Base-by-base conservation (phyloP, 2,888 invertebrate genomes). In the Allolobophora icterica region DNA sequence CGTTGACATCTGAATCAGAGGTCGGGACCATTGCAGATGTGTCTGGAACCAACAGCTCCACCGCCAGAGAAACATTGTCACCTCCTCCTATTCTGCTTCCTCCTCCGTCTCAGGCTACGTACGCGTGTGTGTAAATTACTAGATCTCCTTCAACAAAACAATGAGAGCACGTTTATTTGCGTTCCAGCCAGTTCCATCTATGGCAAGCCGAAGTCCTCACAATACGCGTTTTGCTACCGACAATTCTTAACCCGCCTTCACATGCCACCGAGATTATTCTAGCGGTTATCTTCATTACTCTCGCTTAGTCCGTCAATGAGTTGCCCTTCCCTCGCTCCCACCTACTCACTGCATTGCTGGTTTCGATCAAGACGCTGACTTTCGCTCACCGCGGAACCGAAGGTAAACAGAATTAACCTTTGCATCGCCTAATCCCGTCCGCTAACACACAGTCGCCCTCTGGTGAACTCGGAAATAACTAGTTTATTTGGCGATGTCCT, bases 141-240 rank as follows among this genome's bases (percentile, higher is more conserved):
- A 24, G 52, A 24, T 52, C 52, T n/a, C 52, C 52, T 71, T 71
- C 71, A 71, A 71, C 71, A 71, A 71, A 71, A 71, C 71, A n/a
- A 71, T n/a, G 71, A n/a, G 30, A n/a, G 11, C 71, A 13, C 71
- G 71, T 71, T n/a, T 71, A 71, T 71, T 71, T 71, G 71, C 71
- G 71, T 52, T 52, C 52, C 71, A 71, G 71, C 4, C 24, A 71
- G 71, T 71, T n/a, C n/a, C 71, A 71, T 71, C 30, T 71, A 71
- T 71, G 71, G 71, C 71, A 71, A 71, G 71, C 71, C 71, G n/a
- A 71, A 71, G 71, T 71, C 71, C 71, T n/a, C n/a, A 71, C n/a
- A 71, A n/a, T 71, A 71, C 71, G 71, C 24, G 5, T 30, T 30
- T 5, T 45, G 19, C 21, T 30, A 71, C 71, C 30, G 21, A 52